These are phyloP conservation scores for Gnathonemus echidnorhynchus DNA, from an alignment of 2,113 vertebrate species.

Conservation along the genomic window DNA sequence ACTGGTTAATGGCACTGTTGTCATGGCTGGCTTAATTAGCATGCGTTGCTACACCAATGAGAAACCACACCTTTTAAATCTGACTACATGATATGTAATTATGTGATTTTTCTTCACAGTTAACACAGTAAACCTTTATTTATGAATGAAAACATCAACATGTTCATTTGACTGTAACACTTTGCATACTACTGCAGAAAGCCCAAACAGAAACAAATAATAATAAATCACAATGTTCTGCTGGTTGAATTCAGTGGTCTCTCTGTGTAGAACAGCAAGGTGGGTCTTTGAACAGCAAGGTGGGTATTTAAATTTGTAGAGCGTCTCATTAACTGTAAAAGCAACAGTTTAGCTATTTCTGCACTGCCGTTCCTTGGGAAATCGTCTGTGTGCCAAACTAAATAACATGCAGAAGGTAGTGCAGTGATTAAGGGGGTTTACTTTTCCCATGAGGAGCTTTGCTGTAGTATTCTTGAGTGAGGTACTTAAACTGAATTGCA, in stretches of 20 bases:
- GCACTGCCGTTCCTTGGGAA: neutral
- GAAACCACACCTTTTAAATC: neutral
- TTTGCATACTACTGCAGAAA: neutral
- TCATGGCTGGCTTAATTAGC: neutral
- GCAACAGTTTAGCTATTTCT: neutral
- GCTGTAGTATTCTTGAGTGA: neutral
- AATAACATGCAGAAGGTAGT: neutral
- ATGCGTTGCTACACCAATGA: neutral
- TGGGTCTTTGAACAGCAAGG: neutral
- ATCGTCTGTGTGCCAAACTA: neutral
- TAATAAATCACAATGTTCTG: neutral
- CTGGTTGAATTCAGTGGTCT: neutral
- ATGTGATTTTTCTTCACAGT: neutral
- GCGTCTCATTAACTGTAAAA: neutral
- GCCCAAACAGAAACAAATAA: neutral
- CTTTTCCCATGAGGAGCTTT: neutral
- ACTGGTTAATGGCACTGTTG: neutral
- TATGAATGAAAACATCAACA: neutral
- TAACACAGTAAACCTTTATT: neutral
- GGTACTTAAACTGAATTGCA: neutral
- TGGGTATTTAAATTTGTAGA: neutral
- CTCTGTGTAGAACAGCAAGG: neutral
- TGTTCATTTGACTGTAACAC: neutral
- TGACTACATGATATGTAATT: neutral
- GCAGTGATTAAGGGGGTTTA: neutral